Evolutionary conservation across 2,113 vertebrate genomes (phyloP).

Genomic region (Todiramphus chloris): DNA sequence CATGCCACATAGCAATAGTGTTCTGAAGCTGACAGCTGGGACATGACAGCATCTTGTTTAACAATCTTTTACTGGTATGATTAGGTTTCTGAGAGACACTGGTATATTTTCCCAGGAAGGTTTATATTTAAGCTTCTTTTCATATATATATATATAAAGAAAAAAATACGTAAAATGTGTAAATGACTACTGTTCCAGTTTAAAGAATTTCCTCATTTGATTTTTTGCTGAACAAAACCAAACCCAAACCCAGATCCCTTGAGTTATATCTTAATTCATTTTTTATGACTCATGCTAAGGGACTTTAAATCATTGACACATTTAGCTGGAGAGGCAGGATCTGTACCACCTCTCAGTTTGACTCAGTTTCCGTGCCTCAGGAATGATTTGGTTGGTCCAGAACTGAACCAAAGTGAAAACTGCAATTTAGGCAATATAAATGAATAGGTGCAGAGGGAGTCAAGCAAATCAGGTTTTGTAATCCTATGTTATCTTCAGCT

Average conservation of each 20-base stretch:
- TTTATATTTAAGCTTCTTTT: neutral
- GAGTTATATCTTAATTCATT: neutral
- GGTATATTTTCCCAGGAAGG: neutral
- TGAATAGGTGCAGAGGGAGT: neutral
- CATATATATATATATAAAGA: neutral
- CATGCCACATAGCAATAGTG: neutral
- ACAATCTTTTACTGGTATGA: neutral
- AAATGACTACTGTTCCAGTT: neutral
- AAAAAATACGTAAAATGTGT: neutral
- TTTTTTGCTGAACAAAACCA: neutral
- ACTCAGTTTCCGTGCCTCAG: neutral
- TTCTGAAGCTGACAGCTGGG: neutral
- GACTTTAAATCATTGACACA: neutral
- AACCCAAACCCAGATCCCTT: neutral
- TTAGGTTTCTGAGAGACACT: neutral
- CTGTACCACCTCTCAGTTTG: neutral
- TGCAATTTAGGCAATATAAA: neutral
- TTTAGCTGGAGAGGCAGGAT: neutral
- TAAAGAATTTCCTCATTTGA: neutral
- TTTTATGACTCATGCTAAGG: neutral
- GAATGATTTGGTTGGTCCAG: neutral
- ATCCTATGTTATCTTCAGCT: neutral
- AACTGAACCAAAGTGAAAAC: neutral
- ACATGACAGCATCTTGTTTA: neutral
- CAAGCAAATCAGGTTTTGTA: neutral